These are phyloP conservation scores for Eptesicus fuscus DNA, from an alignment of 2,113 vertebrate genomes.

Conservation along the genomic window DNA sequence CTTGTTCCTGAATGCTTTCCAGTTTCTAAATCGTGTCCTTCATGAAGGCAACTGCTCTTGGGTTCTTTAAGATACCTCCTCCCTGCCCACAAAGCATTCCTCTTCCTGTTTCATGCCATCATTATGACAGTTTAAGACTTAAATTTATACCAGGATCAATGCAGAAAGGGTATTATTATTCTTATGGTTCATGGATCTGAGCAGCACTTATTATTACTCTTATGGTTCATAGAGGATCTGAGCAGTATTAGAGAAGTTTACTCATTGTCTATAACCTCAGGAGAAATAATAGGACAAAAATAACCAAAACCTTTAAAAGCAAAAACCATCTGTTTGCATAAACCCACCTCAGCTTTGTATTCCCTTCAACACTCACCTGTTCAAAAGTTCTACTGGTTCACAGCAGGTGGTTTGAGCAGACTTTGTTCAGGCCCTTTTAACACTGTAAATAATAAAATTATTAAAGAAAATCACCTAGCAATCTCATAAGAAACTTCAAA, in stretches of 20 bases:
- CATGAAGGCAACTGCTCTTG: background rate
- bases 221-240: background rate
- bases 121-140: background rate
- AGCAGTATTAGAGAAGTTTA: background rate
- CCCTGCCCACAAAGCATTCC: background rate
- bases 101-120: background rate
- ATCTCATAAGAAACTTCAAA: conserved; percentile 13
- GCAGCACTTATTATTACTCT: background rate
- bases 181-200: background rate
- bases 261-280: background rate
- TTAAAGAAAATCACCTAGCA: conserved; percentile 40
- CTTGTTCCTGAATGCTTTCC: background rate
- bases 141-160: background rate
- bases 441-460: conserved; percentile 65
- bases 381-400: conserved; percentile 67
- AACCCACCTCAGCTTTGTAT: background rate
- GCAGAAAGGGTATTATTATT: background rate
- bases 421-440: conserved; percentile 59
- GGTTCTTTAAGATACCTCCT: background rate
- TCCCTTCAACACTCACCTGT: conserved; percentile 64
- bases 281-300: background rate
- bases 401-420: conserved; percentile 59
- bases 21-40: background rate
- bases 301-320: background rate
- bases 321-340: background rate